Conservation (phyloP, 2,113 vertebrate genomes). For the Elephas maximus region DNA sequence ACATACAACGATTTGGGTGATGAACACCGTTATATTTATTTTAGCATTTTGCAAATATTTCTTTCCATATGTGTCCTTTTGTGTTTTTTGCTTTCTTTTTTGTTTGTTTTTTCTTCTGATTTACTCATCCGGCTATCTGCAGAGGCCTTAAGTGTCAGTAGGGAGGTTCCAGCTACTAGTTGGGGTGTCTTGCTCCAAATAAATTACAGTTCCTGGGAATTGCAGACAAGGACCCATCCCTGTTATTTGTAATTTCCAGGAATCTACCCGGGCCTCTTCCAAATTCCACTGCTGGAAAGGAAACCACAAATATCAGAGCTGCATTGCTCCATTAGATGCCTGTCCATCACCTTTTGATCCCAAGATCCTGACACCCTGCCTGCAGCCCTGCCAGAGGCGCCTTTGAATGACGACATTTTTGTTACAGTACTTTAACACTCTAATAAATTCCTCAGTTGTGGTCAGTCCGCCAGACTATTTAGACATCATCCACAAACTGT, state of each 20-base stretch:
- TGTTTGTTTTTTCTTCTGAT: constrained; percentile 20
- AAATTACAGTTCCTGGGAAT: background rate
- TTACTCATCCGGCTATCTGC: background rate
- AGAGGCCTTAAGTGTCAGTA: background rate
- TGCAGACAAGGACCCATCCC: background rate
- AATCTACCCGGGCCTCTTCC: constrained; percentile 45
- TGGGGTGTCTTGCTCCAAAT: background rate
- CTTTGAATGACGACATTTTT: constrained; percentile 72
- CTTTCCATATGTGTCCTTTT: background rate
- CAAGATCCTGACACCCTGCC: constrained; percentile 27
- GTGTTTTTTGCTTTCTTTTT: background rate
- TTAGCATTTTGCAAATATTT: background rate
- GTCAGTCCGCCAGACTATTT: constrained; percentile 67
- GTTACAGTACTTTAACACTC: constrained; percentile 63
- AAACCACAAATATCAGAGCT: constrained; percentile 58
- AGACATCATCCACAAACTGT: constrained; percentile 75
- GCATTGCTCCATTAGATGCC: constrained; percentile 7
- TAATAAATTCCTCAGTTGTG: constrained; percentile 70
- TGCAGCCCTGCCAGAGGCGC: constrained; percentile 61
- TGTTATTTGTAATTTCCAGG: constrained; percentile 64
- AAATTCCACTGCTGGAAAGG: constrained; percentile 58
- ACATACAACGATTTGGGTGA: background rate
- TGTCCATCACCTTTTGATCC: constrained; percentile 78
- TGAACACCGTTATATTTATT: background rate
- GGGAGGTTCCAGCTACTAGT: background rate